A percentile compares a stretch with the other conserved stretches of the same genome.
phyloP scores from a whole-genome alignment of 2,113 vertebrate species.

The Nymphicus hollandicus region DNA sequence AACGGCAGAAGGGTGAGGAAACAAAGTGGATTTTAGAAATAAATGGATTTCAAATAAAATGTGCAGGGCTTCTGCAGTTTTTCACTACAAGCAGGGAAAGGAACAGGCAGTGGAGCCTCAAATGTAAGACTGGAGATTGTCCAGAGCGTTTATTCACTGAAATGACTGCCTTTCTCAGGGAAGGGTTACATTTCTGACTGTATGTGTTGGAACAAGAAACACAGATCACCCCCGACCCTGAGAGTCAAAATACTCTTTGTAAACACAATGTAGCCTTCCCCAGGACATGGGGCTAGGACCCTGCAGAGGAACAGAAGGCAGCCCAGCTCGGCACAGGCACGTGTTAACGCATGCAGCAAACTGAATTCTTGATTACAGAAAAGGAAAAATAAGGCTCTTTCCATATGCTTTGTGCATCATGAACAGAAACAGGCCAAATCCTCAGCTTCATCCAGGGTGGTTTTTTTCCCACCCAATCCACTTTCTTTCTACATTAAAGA shows the following conservation, averaged over 20 bases:
- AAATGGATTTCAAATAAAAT: constrained; percentile 69
- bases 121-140: not conserved
- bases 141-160: not conserved
- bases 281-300: not conserved
- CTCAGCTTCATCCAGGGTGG: not conserved
- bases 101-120: not conserved
- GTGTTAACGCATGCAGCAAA: not conserved
- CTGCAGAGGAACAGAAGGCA: not conserved
- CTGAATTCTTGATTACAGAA: not conserved
- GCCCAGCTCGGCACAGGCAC: not conserved
- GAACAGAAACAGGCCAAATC: not conserved
- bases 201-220: not conserved
- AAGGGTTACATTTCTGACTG: not conserved
- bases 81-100: not conserved
- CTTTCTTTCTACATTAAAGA: not conserved
- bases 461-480: not conserved
- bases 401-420: not conserved
- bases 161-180: not conserved
- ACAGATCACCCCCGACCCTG: not conserved
- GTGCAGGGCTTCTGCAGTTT: not conserved
- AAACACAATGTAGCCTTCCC: not conserved
- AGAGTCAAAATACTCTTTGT: not conserved
- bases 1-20: constrained; percentile 38
- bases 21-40: constrained; percentile 72
- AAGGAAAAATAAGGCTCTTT: not conserved